phyloP scores from a whole-genome alignment of 2,113 vertebrate genomes.

The Scolopax mira region DNA sequence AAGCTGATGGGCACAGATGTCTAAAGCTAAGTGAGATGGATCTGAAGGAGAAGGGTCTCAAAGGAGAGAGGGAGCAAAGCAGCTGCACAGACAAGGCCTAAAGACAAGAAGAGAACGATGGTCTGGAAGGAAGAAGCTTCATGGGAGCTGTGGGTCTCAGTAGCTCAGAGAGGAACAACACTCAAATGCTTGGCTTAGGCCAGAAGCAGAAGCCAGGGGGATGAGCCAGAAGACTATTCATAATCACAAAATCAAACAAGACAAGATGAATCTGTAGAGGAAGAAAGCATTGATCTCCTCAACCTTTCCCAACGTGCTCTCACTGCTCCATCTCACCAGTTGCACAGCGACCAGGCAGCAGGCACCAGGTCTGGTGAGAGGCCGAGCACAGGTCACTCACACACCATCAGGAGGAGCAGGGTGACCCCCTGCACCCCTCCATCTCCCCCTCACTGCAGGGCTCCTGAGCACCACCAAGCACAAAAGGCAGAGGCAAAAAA shows the following conservation, averaged over 20 bases:
- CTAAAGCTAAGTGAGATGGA: neutral
- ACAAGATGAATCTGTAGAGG: neutral
- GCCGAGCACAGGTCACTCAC: neutral
- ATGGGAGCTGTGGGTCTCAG: neutral
- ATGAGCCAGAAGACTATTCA: neutral
- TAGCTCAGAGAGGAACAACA: neutral
- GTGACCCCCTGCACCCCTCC: neutral
- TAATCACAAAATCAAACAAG: neutral
- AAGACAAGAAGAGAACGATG: neutral
- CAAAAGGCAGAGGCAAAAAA: neutral
- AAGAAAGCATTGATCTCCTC: neutral
- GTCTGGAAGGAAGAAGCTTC: neutral
- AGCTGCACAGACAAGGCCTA: neutral
- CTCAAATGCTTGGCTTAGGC: neutral
- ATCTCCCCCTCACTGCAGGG: neutral
- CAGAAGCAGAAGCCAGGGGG: neutral
- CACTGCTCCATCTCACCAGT: neutral
- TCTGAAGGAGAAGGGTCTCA: neutral
- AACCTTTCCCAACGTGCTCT: neutral
- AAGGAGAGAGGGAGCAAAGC: neutral
- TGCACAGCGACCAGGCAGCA: neutral
- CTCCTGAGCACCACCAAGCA: neutral
- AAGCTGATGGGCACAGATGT: neutral
- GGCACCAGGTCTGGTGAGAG: neutral
- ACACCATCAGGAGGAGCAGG: neutral